Evolutionary conservation across 2,888 invertebrate species (phyloP), one percentile per base, ranked within the genome.

Genomic region (Drosophila neonasuta): DNA sequence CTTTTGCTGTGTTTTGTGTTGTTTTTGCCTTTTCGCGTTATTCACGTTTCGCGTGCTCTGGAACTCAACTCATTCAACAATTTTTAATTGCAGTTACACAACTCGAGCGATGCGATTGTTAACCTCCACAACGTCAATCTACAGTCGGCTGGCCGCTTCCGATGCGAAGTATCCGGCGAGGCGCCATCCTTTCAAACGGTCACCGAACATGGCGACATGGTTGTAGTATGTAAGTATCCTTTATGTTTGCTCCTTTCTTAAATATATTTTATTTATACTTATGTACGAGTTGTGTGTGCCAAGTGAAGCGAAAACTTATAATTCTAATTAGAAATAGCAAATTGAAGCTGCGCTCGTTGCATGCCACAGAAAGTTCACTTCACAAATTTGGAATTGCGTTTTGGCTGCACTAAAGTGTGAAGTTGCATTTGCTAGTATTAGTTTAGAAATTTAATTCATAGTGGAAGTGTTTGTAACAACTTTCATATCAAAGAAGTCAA

Each of bases 151-250:
- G 95, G 95, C 54, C 90, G 93, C 67, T 94, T 94, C 90, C 92
- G 94, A 71, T 94, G 94, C 88, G 94, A 94, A 88, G 94, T 94
- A 75, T 94, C 94, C 60, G 94, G 94, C 42, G 94, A 95, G 88
- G 94, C 94, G 49, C 94, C 95, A 49, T 93, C 93, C 71, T 95
- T 95, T 89, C 93, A 94, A 89, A 94, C 94, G 58, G 94, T 94
- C 77, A 93, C 93, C 48, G 94, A 94, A 86, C 93, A 93, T 84
- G 93, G 93, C 74, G 93, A 93, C 84, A 94, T 94, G 94, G 92
- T 92, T 80, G 94, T 94, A 85, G 94, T 94, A 66, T 94, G 94
- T 94, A 91, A 93, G 94, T 93, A 88, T 76, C 6, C 36, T 5
- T n/a, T 42, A 20, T 17, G 17, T n/a, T 46, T 39, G 1, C 3